These are phyloP conservation scores for Heliconius eleuchia DNA, from an alignment of 1,140 invertebrate species.

Conservation along the genomic window DNA sequence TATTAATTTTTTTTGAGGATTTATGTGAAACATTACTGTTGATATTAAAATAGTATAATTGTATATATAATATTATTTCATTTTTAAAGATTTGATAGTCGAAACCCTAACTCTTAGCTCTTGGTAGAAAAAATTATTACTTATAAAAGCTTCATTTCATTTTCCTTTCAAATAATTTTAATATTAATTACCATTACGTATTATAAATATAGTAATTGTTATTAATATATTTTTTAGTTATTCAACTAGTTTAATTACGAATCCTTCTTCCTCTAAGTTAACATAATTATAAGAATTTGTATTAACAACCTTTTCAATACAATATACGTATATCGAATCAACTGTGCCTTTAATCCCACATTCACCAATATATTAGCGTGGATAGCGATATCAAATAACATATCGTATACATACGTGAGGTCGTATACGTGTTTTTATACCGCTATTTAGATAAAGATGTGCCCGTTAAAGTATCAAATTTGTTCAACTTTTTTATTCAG, in stretches of 20 bases:
- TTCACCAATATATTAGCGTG: conserved; percentile 8
- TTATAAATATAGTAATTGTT: too few relatives aligned
- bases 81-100: background rate
- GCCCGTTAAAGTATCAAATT: conserved; percentile 60
- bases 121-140: too few relatives aligned
- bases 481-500: conserved; percentile 57
- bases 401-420: conserved; percentile 13
- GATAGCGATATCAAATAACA: conserved; percentile 20
- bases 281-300: background rate
- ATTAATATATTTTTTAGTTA: too few relatives aligned
- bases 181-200: too few relatives aligned
- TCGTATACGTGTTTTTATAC: conserved; percentile 29
- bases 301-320: background rate
- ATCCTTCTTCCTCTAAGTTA: background rate
- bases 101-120: too few relatives aligned
- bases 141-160: too few relatives aligned
- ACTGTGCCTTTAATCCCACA: conserved; percentile 5
- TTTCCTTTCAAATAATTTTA: too few relatives aligned
- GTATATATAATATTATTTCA: background rate
- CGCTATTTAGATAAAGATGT: conserved; percentile 38
- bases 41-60: background rate
- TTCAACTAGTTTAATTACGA: too few relatives aligned
- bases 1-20: background rate
- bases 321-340: background rate
- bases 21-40: background rate